These are phyloP conservation scores for Heliconius aoede DNA, from an alignment of 2,888 invertebrate species.

Conservation along the genomic window DNA sequence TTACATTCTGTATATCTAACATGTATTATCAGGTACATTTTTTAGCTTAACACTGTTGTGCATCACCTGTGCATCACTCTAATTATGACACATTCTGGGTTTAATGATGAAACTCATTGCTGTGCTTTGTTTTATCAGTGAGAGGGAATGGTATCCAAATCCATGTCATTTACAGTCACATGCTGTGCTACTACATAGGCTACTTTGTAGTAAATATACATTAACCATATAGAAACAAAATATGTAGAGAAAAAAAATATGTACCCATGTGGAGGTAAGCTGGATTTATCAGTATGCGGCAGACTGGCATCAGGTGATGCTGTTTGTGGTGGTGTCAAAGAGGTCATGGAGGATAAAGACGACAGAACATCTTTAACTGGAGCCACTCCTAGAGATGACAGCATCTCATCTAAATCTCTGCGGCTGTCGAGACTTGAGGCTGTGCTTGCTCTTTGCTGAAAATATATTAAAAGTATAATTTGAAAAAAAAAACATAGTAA, in stretches of 20 bases:
- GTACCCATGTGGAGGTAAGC: slow-evolving; percentile 74
- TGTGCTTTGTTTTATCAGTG: too few species aligned
- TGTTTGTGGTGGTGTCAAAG: slow-evolving; percentile 91
- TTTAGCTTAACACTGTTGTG: too few species aligned
- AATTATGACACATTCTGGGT: too few species aligned
- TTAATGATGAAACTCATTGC: too few species aligned
- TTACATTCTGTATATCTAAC: too few species aligned
- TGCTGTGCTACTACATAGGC: too few species aligned
- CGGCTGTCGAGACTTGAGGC: slow-evolving; percentile 79
- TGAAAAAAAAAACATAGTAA: too few species aligned
- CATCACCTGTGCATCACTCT: too few species aligned
- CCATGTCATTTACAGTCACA: too few species aligned
- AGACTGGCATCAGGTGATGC: slow-evolving; percentile 92
- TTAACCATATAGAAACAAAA: background rate
- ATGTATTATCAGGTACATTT: too few species aligned
- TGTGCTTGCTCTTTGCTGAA: slow-evolving; percentile 78
- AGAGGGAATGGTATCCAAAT: too few species aligned
- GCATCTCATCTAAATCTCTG: slow-evolving; percentile 92
- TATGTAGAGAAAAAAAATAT: background rate
- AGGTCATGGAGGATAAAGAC: slow-evolving; percentile 91
- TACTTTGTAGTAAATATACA: background rate
- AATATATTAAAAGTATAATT: background rate
- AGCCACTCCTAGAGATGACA: slow-evolving; percentile 93
- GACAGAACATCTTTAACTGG: slow-evolving; percentile 94
- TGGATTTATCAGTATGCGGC: slow-evolving; percentile 85